Conservation (phyloP, 1,140 invertebrate genomes). For the Drosophila nasuta region DNA sequence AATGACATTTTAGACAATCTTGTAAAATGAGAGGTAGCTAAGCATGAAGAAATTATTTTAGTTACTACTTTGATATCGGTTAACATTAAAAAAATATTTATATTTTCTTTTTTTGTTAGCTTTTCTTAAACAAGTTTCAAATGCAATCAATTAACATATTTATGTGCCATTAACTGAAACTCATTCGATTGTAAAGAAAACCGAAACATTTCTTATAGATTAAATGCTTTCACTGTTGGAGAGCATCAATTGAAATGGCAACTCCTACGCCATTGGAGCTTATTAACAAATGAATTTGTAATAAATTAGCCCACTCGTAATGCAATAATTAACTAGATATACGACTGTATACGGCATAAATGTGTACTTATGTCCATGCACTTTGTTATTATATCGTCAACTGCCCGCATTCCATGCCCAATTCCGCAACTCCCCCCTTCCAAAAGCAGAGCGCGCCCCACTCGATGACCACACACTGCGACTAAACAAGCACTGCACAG, state of each 20-base stretch:
- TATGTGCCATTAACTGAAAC: not conserved
- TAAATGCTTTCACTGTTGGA: slow-evolving; percentile 19
- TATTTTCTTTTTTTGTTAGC: not conserved
- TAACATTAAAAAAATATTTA: not conserved
- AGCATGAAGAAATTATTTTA: not conserved
- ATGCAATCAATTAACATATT: slow-evolving; percentile 28
- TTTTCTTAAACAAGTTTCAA: not conserved
- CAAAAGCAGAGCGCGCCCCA: slow-evolving; percentile 9
- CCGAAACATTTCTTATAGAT: slow-evolving; percentile 3
- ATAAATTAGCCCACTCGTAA: slow-evolving; percentile 45
- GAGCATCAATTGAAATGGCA: slow-evolving; percentile 13
- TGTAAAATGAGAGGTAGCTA: not conserved
- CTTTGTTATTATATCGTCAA: slow-evolving; percentile 34
- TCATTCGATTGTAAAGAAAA: not conserved
- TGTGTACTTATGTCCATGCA: not conserved
- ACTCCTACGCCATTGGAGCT: slow-evolving; percentile 34
- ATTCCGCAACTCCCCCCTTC: slow-evolving; percentile 25
- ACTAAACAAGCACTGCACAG: slow-evolving; percentile 11
- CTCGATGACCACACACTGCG: slow-evolving; percentile 10
- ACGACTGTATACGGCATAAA: not conserved
- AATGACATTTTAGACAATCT: not conserved
- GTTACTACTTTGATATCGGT: not conserved
- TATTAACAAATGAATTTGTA: slow-evolving; percentile 25
- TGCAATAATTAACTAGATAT: slow-evolving; percentile 38
- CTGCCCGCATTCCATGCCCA: slow-evolving; percentile 53